phyloP scores from a whole-genome alignment of 2,797 vertebrate species.

The Platalea minor region DNA sequence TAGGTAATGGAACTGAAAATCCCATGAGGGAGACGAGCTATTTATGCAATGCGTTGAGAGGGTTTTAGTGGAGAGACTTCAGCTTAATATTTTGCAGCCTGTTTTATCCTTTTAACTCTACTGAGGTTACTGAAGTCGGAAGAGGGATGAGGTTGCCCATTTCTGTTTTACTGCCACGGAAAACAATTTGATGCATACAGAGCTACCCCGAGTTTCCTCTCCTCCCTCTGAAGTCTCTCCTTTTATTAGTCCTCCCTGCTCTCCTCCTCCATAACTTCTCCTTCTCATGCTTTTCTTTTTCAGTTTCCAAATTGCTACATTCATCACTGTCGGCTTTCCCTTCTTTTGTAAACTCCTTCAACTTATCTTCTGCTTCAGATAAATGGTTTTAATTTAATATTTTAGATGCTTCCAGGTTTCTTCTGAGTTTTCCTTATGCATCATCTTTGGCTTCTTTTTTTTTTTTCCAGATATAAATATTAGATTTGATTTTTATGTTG shows the following conservation, averaged over 20 bases:
- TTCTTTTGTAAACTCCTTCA: constrained; percentile 56
- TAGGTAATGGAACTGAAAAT: background rate
- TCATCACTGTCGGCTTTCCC: constrained; percentile 66
- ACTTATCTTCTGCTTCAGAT: constrained; percentile 65
- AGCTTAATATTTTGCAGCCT: background rate
- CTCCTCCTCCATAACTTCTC: constrained; percentile 18
- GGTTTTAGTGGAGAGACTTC: background rate
- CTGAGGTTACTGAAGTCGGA: background rate
- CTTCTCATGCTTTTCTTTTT: constrained; percentile 44
- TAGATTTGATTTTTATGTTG: constrained; percentile 21
- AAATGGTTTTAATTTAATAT: constrained; percentile 76
- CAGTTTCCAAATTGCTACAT: constrained; percentile 67
- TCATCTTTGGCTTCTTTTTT: background rate
- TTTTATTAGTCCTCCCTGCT: constrained; percentile 22
- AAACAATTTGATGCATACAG: constrained; percentile 29
- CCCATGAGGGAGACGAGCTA: background rate
- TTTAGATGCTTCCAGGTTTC: constrained; percentile 66
- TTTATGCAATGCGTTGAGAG: background rate
- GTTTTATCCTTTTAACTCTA: background rate
- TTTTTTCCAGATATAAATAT: background rate
- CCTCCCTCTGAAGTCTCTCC: background rate
- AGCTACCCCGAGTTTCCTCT: constrained; percentile 34
- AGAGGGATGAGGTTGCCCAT: background rate
- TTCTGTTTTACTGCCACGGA: constrained; percentile 46
- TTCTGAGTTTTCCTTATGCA: constrained; percentile 18